Conservation (phyloP, 2,888 invertebrate species). For the Tetrapedia diversipes region DNA sequence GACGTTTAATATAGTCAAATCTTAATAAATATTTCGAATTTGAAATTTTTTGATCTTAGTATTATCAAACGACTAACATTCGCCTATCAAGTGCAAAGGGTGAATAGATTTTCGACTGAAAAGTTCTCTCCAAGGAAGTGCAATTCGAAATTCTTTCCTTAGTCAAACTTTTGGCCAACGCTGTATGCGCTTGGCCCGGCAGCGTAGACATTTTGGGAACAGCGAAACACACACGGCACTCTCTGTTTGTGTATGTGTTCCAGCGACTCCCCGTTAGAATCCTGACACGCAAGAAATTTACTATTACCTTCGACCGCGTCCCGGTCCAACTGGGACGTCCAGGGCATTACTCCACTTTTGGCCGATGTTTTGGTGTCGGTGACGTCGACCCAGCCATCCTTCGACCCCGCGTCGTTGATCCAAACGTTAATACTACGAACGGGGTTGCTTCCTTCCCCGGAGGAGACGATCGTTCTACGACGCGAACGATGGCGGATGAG, state of each 20-base stretch:
- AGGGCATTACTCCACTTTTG: constrained; percentile 61
- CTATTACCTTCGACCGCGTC: constrained; percentile 43
- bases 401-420: constrained; percentile 27
- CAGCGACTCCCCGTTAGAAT: background rate
- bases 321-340: constrained; percentile 54
- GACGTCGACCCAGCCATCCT: constrained; percentile 21
- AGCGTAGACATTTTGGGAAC: constrained; percentile 21
- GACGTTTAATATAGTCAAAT: too few species aligned
- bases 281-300: constrained; percentile 57
- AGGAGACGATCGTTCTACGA: background rate
- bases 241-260: background rate
- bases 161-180: too few species aligned
- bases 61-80: too few species aligned
- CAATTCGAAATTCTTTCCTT: too few species aligned
- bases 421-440: constrained; percentile 12
- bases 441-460: background rate
- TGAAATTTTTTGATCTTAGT: too few species aligned
- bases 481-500: background rate
- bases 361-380: constrained; percentile 48
- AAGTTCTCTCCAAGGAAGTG: too few species aligned
- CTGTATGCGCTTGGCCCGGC: background rate
- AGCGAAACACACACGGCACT: background rate
- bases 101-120: too few species aligned
- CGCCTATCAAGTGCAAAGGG: too few species aligned
- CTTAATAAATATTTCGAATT: too few species aligned